Percentiles rank a stretch among this genome's conserved stretches.
Conservation (phyloP, 1,140 invertebrate species). For the Dreissena polymorpha region DNA sequence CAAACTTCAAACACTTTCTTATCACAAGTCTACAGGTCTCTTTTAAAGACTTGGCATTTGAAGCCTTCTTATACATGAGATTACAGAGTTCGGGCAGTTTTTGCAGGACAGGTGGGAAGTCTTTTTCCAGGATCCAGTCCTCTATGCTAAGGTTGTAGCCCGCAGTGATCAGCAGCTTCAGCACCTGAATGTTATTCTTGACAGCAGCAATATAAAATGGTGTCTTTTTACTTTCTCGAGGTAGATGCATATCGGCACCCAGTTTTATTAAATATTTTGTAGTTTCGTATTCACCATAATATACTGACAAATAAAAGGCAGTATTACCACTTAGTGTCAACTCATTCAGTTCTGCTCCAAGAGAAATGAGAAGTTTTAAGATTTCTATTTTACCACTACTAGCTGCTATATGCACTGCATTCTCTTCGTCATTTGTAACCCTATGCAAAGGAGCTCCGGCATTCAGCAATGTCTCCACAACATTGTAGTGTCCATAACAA, state of each 20-base stretch:
- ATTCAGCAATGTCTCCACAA: slow-evolving; percentile 63
- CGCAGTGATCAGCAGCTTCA: slow-evolving; percentile 59
- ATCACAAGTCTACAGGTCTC: slow-evolving; percentile 33
- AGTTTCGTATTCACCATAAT: slow-evolving; percentile 65
- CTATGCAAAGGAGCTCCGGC: slow-evolving; percentile 61
- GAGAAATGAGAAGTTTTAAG: slow-evolving; percentile 58
- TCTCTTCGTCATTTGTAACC: slow-evolving; percentile 67
- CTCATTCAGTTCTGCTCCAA: slow-evolving; percentile 59
- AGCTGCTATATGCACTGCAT: slow-evolving; percentile 68
- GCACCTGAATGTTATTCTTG: slow-evolving; percentile 46
- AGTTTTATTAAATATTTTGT: slow-evolving; percentile 65
- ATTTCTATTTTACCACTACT: slow-evolving; percentile 66
- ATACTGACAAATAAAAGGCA: slow-evolving; percentile 70
- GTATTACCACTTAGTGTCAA: slow-evolving; percentile 70
- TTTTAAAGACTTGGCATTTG: slow-evolving; percentile 21
- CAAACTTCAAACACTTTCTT: slow-evolving; percentile 21
- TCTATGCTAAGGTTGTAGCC: slow-evolving; percentile 64
- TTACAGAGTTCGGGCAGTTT: slow-evolving; percentile 38
- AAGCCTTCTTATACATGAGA: slow-evolving; percentile 19
- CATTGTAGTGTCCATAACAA: slow-evolving; percentile 69
- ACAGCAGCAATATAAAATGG: slow-evolving; percentile 67
- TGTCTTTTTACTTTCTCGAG: slow-evolving; percentile 50
- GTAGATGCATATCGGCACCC: slow-evolving; percentile 64
- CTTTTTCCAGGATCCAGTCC: slow-evolving; percentile 53
- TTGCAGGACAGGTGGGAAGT: slow-evolving; percentile 46